Conservation (phyloP, 1,140 invertebrate species). For the Heliconius congener region DNA sequence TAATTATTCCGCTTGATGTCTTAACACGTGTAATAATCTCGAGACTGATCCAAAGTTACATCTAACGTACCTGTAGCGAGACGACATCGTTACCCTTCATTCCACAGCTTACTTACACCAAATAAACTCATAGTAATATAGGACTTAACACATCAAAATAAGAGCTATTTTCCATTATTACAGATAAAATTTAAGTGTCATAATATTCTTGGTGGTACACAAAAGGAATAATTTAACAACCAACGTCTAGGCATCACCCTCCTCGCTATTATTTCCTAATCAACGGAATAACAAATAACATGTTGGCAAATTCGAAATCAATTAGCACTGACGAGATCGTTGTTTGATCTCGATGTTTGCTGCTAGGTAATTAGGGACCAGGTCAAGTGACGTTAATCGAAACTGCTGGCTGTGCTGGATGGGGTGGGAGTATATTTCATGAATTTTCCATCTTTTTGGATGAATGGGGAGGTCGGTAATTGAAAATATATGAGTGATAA, state of each 20-base stretch:
- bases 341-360: conserved; percentile 37
- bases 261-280: conserved; percentile 40
- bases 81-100: not conserved
- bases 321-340: conserved; percentile 33
- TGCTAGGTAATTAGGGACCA: conserved; percentile 28
- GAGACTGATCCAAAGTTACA: conserved; percentile 29
- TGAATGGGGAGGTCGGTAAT: not conserved
- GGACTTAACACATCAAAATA: not conserved
- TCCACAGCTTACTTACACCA: not conserved
- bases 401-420: not conserved
- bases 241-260: conserved; percentile 24
- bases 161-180: not conserved
- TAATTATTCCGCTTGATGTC: conserved; percentile 27
- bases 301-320: conserved; percentile 36
- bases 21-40: conserved; percentile 25
- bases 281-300: conserved; percentile 45
- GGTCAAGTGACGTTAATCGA: conserved; percentile 17
- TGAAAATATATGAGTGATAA: not conserved
- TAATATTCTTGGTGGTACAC: conserved; percentile 20
- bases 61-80: conserved; percentile 14
- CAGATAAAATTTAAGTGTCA: not conserved
- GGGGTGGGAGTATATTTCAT: not conserved
- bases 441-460: not conserved
- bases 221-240: conserved; percentile 56
- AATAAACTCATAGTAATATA: not conserved